These are phyloP conservation scores for Ichneumoninae sp. DNA, from an alignment of 2,888 invertebrate genomes.

Conservation along the genomic window DNA sequence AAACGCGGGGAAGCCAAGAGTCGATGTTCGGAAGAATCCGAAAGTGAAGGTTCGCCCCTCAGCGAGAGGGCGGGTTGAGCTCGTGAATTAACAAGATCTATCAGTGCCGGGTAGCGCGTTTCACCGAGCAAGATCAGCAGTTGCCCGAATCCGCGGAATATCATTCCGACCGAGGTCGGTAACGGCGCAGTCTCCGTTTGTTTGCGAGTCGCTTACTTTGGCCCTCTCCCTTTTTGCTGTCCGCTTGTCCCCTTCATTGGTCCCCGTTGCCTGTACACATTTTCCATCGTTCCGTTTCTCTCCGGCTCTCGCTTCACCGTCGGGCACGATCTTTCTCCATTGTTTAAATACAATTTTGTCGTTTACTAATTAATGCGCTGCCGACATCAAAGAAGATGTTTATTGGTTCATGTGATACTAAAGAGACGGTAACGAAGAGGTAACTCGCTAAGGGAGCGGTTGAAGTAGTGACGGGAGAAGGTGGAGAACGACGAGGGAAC, in stretches of 20 bases:
- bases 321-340: conserved; percentile 81
- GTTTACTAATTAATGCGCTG: conserved; percentile 87
- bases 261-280: conserved; percentile 5
- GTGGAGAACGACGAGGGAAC: conserved; percentile 52
- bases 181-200: conserved; percentile 76
- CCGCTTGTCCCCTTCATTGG: conserved; percentile 23
- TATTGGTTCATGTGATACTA: conserved; percentile 85
- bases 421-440: conserved; percentile 85
- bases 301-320: conserved; percentile 65
- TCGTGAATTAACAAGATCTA: conserved; percentile 81
- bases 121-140: conserved; percentile 22
- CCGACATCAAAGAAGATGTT: conserved; percentile 86
- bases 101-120: conserved; percentile 69
- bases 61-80: conserved; percentile 70
- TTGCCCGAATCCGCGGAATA: conserved; percentile 69
- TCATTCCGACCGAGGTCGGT: conserved; percentile 74
- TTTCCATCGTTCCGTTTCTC: conserved; percentile 60
- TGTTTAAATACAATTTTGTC: conserved; percentile 88
- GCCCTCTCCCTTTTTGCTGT: conserved; percentile 61
- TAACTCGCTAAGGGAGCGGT: conserved; percentile 82
- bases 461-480: conserved; percentile 79
- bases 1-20: conserved; percentile 25
- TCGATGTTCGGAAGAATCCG: conserved; percentile 20
- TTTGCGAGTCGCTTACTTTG: conserved; percentile 79
- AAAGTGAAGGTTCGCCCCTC: neutral